Evolutionary conservation across 2,888 invertebrate genomes (phyloP), one percentile per base, ranked within the genome.

Genomic region (Caenorhabditis japonica): DNA sequence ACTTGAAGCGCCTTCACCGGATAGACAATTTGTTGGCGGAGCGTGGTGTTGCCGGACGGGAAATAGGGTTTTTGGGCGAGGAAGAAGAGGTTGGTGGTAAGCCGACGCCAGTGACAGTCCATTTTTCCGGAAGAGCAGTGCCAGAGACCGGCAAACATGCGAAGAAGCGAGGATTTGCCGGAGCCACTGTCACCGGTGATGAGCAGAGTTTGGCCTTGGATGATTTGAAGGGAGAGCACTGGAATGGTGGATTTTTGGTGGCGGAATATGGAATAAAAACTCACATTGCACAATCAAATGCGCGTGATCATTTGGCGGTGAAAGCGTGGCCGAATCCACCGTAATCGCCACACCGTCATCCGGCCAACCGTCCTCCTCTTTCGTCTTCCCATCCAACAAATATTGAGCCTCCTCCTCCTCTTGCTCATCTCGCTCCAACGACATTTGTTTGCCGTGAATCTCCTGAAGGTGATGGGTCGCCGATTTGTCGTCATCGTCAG

Each of bases 181-280:
- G 95, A 95, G 12, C 97, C 97, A 88, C 97, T 97, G 13, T 96
- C 95, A 0, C 99, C 91, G 1, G 96, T 95, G 79, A 99, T 94
- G 41, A 99, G 91, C 47, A 97, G 76, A 73, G 90, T 90, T 33
- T 87, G 84, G 1, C 89, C 89, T 34, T 87, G 84, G 19, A 84
- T 83, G 46, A 91, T 84, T 68, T 88, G 84, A 34, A 91, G 83
- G 30, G 85, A 88, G 49, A 91, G 81, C 81, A 89, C 90, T 89
- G 80, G 38, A 76, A 86, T n/a, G 17, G 10, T 30, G 30, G n/a
- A n/a, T n/a, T n/a, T n/a, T n/a, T n/a, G n/a, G n/a, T n/a, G n/a
- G n/a, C n/a, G n/a, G n/a, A n/a, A n/a, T n/a, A n/a, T n/a, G n/a
- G n/a, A n/a, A n/a, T n/a, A n/a, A n/a, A n/a, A n/a, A n/a, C 76